Evolutionary conservation across 30 jellyfish, hydroid and myxozoan genomes (phyloP).

Genomic region (Haliclystus octoradiatus): DNA sequence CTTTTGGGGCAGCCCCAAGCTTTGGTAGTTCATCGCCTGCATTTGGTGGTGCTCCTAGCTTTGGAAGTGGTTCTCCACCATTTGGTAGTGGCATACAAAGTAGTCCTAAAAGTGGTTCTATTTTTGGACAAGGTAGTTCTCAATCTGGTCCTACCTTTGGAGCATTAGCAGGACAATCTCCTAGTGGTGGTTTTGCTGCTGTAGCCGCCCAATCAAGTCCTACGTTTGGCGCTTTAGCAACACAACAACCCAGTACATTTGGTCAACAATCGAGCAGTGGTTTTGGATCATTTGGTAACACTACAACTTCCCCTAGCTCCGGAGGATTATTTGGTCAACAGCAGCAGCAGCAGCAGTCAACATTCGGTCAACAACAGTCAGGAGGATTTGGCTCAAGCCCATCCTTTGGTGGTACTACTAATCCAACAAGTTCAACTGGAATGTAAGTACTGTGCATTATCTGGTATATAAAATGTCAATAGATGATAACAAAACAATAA

Average conservation of each 20-base stretch:
- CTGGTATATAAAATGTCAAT: no score
- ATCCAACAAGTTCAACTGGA: no score
- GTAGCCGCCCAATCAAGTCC: slow-evolving; percentile 21
- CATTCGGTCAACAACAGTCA: background rate
- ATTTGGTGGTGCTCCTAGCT: slow-evolving; percentile 39
- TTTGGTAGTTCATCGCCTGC: slow-evolving; percentile 36
- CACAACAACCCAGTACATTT: slow-evolving; percentile 1
- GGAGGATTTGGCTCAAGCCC: background rate
- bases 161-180: slow-evolving; percentile 44
- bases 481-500: no score
- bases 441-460: no score
- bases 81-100: slow-evolving; percentile 14
- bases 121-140: slow-evolving; percentile 35
- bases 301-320: background rate
- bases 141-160: slow-evolving; percentile 44
- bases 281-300: background rate
- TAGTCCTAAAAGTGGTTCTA: slow-evolving; percentile 30
- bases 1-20: slow-evolving; percentile 50
- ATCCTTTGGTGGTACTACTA: no score
- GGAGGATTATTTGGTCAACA: background rate
- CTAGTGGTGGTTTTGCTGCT: slow-evolving; percentile 25
- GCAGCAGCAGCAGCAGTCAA: background rate
- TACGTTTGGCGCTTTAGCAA: slow-evolving; percentile 36
- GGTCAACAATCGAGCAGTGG: background rate
- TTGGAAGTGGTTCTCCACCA: slow-evolving; percentile 27